These are phyloP conservation scores for Lateolabrax maculatus DNA, from an alignment of 2,797 vertebrate species.

Conservation along the genomic window DNA sequence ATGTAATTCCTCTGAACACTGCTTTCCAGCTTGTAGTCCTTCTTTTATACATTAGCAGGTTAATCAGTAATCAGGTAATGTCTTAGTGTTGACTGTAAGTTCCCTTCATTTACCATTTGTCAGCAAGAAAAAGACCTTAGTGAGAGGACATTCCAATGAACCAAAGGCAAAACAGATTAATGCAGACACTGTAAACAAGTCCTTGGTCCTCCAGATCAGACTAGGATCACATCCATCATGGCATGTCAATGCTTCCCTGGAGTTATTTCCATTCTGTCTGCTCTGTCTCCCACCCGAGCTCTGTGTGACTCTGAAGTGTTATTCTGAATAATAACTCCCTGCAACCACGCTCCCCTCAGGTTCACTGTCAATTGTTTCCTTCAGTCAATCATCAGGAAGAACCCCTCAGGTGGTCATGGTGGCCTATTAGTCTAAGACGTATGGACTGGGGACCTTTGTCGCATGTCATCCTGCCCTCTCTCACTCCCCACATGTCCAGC, in stretches of 20 bases:
- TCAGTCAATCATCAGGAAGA: constrained; percentile 12
- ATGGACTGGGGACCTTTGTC: too few relatives aligned
- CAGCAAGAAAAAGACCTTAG: not conserved
- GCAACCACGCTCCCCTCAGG: not conserved
- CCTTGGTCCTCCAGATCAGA: not conserved
- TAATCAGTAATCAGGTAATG: not conserved
- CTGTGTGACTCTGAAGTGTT: constrained; percentile 1
- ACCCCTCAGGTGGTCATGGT: not conserved
- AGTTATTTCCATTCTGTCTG: not conserved
- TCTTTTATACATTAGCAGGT: too few relatives aligned
- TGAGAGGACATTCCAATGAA: not conserved
- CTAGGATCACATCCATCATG: not conserved
- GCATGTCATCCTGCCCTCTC: not conserved
- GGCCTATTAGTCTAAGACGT: not conserved
- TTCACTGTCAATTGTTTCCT: constrained; percentile 12
- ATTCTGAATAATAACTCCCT: constrained; percentile 14
- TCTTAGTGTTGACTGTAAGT: not conserved
- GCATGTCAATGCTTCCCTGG: constrained; percentile 6
- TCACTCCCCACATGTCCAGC: not conserved
- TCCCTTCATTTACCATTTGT: not conserved
- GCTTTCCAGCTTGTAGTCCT: not conserved
- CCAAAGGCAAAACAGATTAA: not conserved
- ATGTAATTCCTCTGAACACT: not conserved
- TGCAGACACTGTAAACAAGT: not conserved
- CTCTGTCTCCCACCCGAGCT: not conserved